Evolutionary conservation across 2,113 vertebrate genomes (phyloP).

Genomic region (Calidris pugnax): DNA sequence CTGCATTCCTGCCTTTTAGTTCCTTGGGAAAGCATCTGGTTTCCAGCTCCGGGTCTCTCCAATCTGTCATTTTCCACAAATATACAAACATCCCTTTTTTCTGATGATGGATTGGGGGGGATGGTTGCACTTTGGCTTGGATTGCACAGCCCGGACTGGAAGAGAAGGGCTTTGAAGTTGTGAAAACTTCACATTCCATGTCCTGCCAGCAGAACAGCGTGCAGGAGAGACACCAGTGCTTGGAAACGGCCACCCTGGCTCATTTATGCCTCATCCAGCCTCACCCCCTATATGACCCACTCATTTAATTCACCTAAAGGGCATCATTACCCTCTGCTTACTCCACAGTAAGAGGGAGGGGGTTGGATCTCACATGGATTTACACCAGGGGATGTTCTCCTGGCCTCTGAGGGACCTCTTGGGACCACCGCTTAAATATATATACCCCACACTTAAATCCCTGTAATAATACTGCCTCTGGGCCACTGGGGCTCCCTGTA

Average conservation of each 20-base stretch:
- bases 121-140: conserved; percentile 3
- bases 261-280: not conserved
- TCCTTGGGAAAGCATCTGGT: conserved; percentile 66
- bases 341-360: not conserved
- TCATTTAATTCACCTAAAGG: not conserved
- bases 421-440: rapidly evolving
- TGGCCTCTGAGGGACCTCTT: not conserved
- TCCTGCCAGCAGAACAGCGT: not conserved
- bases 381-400: not conserved
- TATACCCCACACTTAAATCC: rapidly evolving
- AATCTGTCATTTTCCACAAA: conserved; percentile 51
- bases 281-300: rapidly evolving
- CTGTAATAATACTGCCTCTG: not conserved
- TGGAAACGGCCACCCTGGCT: not conserved
- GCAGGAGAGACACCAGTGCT: not conserved
- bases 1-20: not conserved
- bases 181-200: not conserved
- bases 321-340: not conserved
- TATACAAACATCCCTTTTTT: conserved; percentile 44
- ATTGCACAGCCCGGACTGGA: conserved; percentile 8
- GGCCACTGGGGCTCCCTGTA: not conserved
- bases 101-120: conserved; percentile 19
- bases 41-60: conserved; percentile 36
- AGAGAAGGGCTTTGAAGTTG: conserved; percentile 32
- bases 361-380: not conserved